Percentiles rank a stretch among this genome's conserved stretches.
Evolutionary conservation across 2,113 vertebrate species (phyloP).

Genomic region (Laterallus jamaicensis): DNA sequence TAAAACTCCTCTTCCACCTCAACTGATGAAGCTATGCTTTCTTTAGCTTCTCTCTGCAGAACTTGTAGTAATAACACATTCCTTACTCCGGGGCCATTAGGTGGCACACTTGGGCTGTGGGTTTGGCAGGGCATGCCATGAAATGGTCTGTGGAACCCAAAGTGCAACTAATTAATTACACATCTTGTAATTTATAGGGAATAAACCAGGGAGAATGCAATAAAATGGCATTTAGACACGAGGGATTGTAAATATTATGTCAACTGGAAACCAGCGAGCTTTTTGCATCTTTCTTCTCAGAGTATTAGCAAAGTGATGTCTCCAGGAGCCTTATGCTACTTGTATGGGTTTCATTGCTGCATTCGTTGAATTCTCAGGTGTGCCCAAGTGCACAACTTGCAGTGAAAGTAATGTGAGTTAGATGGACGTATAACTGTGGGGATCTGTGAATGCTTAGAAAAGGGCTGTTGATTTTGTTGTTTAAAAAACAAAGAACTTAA

Average conservation of each 20-base stretch:
- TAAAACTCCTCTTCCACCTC: background rate
- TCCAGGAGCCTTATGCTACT: background rate
- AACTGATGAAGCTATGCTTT: background rate
- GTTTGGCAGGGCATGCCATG: background rate
- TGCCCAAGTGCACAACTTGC: background rate
- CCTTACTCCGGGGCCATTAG: constrained; percentile 12
- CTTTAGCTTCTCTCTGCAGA: background rate
- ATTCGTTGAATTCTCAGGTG: background rate
- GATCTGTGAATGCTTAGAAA: background rate
- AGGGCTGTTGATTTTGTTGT: background rate
- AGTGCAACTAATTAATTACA: background rate
- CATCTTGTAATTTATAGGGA: background rate
- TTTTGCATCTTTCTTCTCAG: background rate
- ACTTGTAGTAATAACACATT: background rate
- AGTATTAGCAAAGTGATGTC: background rate
- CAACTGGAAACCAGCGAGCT: background rate
- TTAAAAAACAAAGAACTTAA: background rate
- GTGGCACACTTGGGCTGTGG: constrained; percentile 36
- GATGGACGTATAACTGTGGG: background rate
- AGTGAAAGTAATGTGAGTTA: background rate
- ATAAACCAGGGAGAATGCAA: background rate
- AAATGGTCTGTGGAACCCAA: background rate
- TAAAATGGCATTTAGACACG: background rate
- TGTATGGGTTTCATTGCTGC: background rate
- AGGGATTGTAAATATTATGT: background rate